Conservation (phyloP, 2,113 vertebrate genomes). For the Eidolon helvum region DNA sequence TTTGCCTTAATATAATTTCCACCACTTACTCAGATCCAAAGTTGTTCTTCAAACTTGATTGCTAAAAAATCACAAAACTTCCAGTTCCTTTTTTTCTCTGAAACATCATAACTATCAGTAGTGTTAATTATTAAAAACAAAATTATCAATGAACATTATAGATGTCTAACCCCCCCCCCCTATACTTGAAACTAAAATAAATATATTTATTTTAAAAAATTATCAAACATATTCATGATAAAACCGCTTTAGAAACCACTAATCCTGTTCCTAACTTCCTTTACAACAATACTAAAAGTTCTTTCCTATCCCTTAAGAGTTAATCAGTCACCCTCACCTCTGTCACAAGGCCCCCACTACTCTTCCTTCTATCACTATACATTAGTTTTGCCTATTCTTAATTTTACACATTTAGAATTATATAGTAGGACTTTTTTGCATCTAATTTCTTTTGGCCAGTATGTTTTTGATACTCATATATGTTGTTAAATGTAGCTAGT, state of each 20-base stretch:
- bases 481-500: neutral
- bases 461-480: neutral
- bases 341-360: neutral
- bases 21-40: neutral
- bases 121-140: neutral
- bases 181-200: too few species aligned
- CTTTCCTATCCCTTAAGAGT: neutral
- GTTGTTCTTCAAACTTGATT: neutral
- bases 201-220: neutral
- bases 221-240: neutral
- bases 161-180: too few species aligned
- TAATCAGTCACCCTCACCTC: too few species aligned
- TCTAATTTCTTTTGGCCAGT: neutral
- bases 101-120: neutral
- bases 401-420: neutral
- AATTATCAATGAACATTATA: neutral
- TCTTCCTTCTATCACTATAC: neutral
- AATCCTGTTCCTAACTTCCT: neutral
- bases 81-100: neutral
- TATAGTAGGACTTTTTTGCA: neutral
- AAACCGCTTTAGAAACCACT: neutral
- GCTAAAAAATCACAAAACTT: neutral
- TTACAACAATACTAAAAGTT: neutral
- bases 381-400: neutral
- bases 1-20: neutral